Percentiles rank a stretch among this genome's conserved stretches.
Evolutionary conservation across 2,888 invertebrate species (phyloP).

Genomic region (Latrodectus hesperus): DNA sequence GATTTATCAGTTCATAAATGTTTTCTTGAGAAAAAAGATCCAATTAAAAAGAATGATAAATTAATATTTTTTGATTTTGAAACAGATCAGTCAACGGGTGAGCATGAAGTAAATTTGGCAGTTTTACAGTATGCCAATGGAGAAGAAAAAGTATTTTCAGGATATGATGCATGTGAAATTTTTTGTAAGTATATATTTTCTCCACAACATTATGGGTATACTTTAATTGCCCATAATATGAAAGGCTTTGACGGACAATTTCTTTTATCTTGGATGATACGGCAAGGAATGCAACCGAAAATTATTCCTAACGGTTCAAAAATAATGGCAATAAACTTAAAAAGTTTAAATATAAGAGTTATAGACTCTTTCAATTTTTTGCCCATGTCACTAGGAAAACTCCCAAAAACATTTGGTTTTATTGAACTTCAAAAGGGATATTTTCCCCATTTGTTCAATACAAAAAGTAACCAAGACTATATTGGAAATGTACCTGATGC

Average conservation of each 20-base stretch:
- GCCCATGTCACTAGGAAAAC: slow-evolving; percentile 17
- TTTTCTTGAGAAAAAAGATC: not conserved
- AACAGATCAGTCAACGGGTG: not conserved
- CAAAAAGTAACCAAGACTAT: not conserved
- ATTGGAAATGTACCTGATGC: not conserved
- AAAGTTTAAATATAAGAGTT: not conserved
- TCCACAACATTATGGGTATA: slow-evolving; percentile 7
- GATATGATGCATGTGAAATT: not conserved
- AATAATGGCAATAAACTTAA: not conserved
- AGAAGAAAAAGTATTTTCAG: slow-evolving; percentile 4
- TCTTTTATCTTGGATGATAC: slow-evolving; percentile 16
- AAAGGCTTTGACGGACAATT: slow-evolving; percentile 45
- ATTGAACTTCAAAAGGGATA: slow-evolving; percentile 29
- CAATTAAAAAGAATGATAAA: not conserved
- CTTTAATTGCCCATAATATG: slow-evolving; percentile 35
- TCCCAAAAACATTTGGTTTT: slow-evolving; percentile 41
- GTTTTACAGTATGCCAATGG: slow-evolving; percentile 23
- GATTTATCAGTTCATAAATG: not conserved
- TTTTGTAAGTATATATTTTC: slow-evolving; percentile 16
- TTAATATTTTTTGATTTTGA: slow-evolving; percentile 25
- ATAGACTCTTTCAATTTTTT: slow-evolving; percentile 45
- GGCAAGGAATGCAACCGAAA: not conserved
- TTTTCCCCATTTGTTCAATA: slow-evolving; percentile 44
- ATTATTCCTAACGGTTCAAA: slow-evolving; percentile 13
- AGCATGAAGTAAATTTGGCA: slow-evolving; percentile 15